Evolutionary conservation across 2,888 invertebrate genomes (phyloP).

Genomic region (Acanthosepion esculentum): DNA sequence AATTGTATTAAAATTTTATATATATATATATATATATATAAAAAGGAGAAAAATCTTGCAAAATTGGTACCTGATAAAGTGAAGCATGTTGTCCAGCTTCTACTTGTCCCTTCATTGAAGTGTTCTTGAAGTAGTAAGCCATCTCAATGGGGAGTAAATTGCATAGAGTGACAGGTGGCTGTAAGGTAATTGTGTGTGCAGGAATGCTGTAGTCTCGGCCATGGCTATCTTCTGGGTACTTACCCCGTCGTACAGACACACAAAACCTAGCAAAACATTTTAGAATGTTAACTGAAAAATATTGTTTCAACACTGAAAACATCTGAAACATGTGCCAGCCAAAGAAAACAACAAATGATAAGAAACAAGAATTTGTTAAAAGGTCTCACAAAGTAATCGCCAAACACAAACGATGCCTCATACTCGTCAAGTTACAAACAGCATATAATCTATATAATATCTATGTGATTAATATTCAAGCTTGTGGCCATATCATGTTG

Average conservation of each 20-base stretch:
- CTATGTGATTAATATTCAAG: no score
- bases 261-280: slow-evolving; percentile 82
- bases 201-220: slow-evolving; percentile 77
- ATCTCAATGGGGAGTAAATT: slow-evolving; percentile 87
- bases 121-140: slow-evolving; percentile 72
- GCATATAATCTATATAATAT: no score
- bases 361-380: not conserved
- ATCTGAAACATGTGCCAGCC: not conserved
- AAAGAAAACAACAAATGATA: not conserved
- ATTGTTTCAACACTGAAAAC: not conserved
- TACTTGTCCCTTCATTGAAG: slow-evolving; percentile 71
- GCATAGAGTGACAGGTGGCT: slow-evolving; percentile 87
- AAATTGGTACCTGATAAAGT: slow-evolving; percentile 72
- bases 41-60: not conserved
- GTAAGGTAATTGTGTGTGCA: slow-evolving; percentile 89
- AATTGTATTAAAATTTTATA: no score
- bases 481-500: no score
- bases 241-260: slow-evolving; percentile 85
- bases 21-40: no score
- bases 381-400: no score
- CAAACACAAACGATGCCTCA: no score
- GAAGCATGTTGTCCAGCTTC: slow-evolving; percentile 76
- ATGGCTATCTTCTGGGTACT: slow-evolving; percentile 82
- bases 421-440: no score
- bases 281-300: not conserved